Evolutionary conservation across 2,888 invertebrate species (phyloP).

Genomic region (Smittia aterrima): DNA sequence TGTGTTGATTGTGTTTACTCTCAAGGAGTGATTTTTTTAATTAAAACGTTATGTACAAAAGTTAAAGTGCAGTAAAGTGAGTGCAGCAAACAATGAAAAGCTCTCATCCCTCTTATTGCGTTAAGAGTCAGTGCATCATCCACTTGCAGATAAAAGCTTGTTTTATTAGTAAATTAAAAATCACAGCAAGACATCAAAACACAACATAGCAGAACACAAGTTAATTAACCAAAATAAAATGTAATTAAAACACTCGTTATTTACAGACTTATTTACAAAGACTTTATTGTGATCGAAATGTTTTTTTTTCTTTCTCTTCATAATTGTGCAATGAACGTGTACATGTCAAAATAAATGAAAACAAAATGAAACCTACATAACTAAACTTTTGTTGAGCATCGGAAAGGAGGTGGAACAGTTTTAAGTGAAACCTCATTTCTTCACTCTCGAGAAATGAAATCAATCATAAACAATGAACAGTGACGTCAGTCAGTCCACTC

Average conservation of each 20-base stretch:
- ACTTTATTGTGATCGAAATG: background rate
- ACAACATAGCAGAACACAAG: conserved; percentile 12
- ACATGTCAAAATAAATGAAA: background rate
- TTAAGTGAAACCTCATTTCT: background rate
- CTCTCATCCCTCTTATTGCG: background rate
- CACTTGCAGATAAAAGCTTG: conserved; percentile 9
- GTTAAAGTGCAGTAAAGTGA: conserved; percentile 6
- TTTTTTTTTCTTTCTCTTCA: background rate
- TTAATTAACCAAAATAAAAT: conserved; percentile 7
- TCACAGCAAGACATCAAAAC: background rate
- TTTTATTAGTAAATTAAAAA: conserved; percentile 24
- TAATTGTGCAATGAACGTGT: background rate
- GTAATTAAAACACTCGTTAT: conserved; percentile 30
- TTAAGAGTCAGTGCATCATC: conserved; percentile 15
- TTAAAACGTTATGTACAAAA: background rate
- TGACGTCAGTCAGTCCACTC: conserved; percentile 2
- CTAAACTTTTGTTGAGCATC: background rate
- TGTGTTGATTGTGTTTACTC: background rate
- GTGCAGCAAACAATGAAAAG: conserved; percentile 20
- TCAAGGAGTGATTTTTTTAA: background rate
- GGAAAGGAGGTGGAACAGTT: background rate
- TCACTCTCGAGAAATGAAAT: background rate
- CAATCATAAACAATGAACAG: conserved; percentile 7
- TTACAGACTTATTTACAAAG: conserved; percentile 21
- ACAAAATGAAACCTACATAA: background rate